A percentile compares a stretch with the other conserved stretches of the same genome.
phyloP scores from a whole-genome alignment of 2,888 invertebrate genomes.

The Tiphia femorata region DNA sequence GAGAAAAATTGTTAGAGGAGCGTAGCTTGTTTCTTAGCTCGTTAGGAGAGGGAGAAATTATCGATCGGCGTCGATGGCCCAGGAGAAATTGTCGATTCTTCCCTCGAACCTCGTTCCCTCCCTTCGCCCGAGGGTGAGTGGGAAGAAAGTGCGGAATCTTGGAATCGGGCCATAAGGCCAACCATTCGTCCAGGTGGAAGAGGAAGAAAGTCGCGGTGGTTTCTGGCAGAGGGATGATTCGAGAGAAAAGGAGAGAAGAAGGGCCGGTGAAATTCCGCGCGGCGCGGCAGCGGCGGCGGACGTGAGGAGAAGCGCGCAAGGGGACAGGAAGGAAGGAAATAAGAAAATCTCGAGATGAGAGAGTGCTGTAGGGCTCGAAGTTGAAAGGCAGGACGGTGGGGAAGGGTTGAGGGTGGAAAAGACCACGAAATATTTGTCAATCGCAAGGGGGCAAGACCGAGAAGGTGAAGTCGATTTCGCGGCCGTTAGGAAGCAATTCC shows the following conservation, averaged over 20 bases:
- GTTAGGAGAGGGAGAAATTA: constrained; percentile 16
- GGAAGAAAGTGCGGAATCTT: constrained; percentile 41
- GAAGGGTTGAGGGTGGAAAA: constrained; percentile 15
- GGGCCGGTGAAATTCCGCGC: not conserved
- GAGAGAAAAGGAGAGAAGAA: constrained; percentile 5
- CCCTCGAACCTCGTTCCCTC: constrained; percentile 23
- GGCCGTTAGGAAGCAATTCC: constrained; percentile 52
- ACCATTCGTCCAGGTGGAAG: constrained; percentile 41
- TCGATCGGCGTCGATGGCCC: constrained; percentile 19
- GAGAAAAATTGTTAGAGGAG: too few species aligned
- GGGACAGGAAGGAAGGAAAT: constrained; percentile 13
- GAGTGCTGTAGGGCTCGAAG: constrained; percentile 8
- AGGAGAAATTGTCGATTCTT: constrained; percentile 41
- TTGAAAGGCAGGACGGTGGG: constrained; percentile 6
- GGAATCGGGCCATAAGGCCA: constrained; percentile 49
- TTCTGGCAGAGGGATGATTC: constrained; percentile 4
- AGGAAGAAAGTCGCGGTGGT: constrained; percentile 12
- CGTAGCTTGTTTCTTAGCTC: too few species aligned
- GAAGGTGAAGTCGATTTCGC: constrained; percentile 49
- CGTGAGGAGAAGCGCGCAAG: not conserved
- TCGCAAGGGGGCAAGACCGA: constrained; percentile 40
- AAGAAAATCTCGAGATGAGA: too few species aligned
- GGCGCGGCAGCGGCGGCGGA: not conserved
- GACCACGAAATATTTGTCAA: constrained; percentile 58
- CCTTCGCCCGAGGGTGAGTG: not conserved